phyloP scores from a whole-genome alignment of 2,888 invertebrate genomes.

The Liopterus haemorrhoidalis region DNA sequence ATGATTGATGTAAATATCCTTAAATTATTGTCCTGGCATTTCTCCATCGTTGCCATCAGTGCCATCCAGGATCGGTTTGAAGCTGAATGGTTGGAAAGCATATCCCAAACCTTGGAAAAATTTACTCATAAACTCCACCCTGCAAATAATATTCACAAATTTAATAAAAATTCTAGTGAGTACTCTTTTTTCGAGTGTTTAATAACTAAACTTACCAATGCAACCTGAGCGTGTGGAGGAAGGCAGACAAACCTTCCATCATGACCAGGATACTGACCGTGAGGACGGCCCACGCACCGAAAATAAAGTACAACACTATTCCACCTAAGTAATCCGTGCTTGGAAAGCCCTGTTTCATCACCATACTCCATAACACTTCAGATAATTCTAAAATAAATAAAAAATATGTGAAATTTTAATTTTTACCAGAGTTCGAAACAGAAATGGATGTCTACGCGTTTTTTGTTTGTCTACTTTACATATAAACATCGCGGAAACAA shows the following conservation, averaged over 20 bases:
- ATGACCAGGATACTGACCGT: constrained; percentile 70
- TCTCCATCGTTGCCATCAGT: constrained; percentile 44
- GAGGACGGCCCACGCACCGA: constrained; percentile 67
- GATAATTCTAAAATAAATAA: constrained; percentile 56
- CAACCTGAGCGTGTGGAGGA: constrained; percentile 72
- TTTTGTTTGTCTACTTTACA: too few species aligned
- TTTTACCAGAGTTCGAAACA: too few species aligned
- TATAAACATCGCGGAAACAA: too few species aligned
- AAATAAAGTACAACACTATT: constrained; percentile 53
- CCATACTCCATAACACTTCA: constrained; percentile 68
- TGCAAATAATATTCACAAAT: constrained; percentile 39
- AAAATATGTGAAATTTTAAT: too few species aligned
- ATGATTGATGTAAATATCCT: neutral
- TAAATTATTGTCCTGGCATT: constrained; percentile 4
- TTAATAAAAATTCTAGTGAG: neutral
- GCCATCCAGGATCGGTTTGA: constrained; percentile 59
- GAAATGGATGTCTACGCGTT: too few species aligned
- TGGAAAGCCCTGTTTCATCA: constrained; percentile 45
- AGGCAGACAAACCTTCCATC: constrained; percentile 81
- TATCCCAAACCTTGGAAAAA: constrained; percentile 76
- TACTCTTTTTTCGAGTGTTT: neutral
- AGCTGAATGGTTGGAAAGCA: constrained; percentile 74
- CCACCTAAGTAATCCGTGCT: constrained; percentile 42
- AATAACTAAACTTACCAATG: constrained; percentile 57
- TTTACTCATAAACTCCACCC: constrained; percentile 77